Evolutionary conservation across 35 echinoderm and acorn worm species (phyloP), one percentile per base, ranked within the genome.

Genomic region (Ophiothrix spiculata): DNA sequence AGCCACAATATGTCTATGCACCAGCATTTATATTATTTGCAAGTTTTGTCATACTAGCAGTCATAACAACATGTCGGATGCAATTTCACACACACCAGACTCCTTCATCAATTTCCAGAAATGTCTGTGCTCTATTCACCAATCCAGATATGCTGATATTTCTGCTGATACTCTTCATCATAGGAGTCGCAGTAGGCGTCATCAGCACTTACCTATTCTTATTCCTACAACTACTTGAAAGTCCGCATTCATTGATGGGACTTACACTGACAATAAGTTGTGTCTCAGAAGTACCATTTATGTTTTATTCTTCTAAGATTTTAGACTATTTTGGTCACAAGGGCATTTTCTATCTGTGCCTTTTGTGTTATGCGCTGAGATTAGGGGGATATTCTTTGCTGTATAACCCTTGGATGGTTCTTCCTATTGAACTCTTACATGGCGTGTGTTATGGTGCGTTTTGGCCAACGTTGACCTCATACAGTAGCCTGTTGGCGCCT

Each of bases 361-460:
- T 99, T 36, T 56, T 92, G 4, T 94, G 96, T 56, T 99, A 94
- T 46, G 80, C 81, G n/a, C 34, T 99, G 4, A 90, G 96, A 41
- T 94, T 99, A 81, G 75, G 82, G 2, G 96, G 82, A 29, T 99
- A 94, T 83, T 94, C 96, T 0, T 56, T 94, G 35, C 85, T 99
- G 29, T 73, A 36, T 23, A 94, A 91, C 21, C 74, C 96, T 0
- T 99, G 92, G 92, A 33, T 91, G 37, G 92, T 99, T 4, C 73
- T 99, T 63, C 92, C 92, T 19, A 86, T 99, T 88, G 96, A 99
- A 60, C 88, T 94, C 3, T 81, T 99, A 42, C 96, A 99, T 90
- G 96, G 96, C 16, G 83, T 99, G 38, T 94, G 92, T 0, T 99
- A 91, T 80, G 96, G 96, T 12, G 93, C 89, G 37, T 91, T 89